Evolutionary conservation across 2,888 invertebrate species (phyloP).

Genomic region (Encarsia formosa): DNA sequence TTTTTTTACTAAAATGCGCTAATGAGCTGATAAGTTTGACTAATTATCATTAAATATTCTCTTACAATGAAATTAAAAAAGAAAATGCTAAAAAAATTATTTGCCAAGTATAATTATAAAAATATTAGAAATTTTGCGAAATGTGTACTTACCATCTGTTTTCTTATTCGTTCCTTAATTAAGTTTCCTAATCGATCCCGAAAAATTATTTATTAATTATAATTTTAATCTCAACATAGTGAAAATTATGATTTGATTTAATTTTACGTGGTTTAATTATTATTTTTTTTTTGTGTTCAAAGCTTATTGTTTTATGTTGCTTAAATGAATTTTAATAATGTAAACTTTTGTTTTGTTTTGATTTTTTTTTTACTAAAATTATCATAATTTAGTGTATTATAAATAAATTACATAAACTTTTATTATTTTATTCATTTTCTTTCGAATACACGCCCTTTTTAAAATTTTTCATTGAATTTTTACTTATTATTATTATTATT

Average conservation of each 20-base stretch:
- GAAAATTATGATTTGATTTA: neutral
- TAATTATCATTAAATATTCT: too few species aligned
- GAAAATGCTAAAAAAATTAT: too few species aligned
- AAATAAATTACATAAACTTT: neutral
- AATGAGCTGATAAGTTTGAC: too few species aligned
- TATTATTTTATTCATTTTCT: neutral
- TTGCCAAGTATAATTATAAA: too few species aligned
- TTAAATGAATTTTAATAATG: neutral
- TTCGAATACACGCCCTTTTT: neutral
- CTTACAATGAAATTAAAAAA: too few species aligned
- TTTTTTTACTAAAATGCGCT: too few species aligned
- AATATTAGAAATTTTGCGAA: conserved; percentile 32
- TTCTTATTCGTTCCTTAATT: conserved; percentile 33
- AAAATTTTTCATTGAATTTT: too few species aligned
- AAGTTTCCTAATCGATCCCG: too few species aligned
- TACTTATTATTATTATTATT: too few species aligned
- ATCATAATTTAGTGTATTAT: neutral
- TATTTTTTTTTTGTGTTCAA: neutral
- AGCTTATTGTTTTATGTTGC: neutral
- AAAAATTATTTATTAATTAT: too few species aligned
- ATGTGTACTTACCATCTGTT: conserved; percentile 42
- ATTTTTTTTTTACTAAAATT: neutral
- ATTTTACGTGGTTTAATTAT: neutral
- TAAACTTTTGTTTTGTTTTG: neutral
- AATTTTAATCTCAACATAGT: too few species aligned